Evolutionary conservation across 2,888 invertebrate genomes (phyloP).

Genomic region (Synergus itoensis): DNA sequence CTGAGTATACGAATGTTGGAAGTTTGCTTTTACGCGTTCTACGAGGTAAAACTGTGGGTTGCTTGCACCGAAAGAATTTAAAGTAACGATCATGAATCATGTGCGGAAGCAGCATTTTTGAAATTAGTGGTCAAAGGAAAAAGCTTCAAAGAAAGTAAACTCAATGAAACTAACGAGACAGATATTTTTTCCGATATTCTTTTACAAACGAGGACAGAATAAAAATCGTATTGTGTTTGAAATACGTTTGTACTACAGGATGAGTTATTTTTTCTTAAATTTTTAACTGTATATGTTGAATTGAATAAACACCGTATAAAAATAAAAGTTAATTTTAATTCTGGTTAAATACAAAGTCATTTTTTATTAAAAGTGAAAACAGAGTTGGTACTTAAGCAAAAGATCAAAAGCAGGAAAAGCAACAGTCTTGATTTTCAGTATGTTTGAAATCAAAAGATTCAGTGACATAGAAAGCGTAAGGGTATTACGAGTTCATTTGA

Average conservation of each 20-base stretch:
- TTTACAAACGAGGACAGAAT: background rate
- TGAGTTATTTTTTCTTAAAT: too few relatives aligned
- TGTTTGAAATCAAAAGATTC: constrained; percentile 28
- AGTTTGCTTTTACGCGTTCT: constrained; percentile 42
- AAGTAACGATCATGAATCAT: constrained; percentile 28
- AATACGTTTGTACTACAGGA: too few relatives aligned
- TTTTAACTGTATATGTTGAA: too few relatives aligned
- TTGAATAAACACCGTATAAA: too few relatives aligned
- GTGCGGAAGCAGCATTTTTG: constrained; percentile 22
- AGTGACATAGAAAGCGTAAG: background rate
- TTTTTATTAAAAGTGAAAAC: background rate
- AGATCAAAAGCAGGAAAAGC: background rate
- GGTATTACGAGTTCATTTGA: constrained; percentile 9
- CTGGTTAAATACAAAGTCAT: background rate
- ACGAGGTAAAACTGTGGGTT: constrained; percentile 28
- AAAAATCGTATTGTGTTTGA: background rate
- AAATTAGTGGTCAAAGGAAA: constrained; percentile 22
- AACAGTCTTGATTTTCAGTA: background rate
- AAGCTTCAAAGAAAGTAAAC: constrained; percentile 1
- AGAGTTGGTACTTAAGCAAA: background rate
- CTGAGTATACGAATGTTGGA: constrained; percentile 31
- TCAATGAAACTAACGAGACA: constrained; percentile 3
- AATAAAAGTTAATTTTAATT: background rate
- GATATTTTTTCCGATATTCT: background rate
- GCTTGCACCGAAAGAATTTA: constrained; percentile 24